These are phyloP conservation scores for Kudoa iwatai DNA, from an alignment of 30 jellyfish, hydroid and myxozoan genomes.

Conservation along the genomic window DNA sequence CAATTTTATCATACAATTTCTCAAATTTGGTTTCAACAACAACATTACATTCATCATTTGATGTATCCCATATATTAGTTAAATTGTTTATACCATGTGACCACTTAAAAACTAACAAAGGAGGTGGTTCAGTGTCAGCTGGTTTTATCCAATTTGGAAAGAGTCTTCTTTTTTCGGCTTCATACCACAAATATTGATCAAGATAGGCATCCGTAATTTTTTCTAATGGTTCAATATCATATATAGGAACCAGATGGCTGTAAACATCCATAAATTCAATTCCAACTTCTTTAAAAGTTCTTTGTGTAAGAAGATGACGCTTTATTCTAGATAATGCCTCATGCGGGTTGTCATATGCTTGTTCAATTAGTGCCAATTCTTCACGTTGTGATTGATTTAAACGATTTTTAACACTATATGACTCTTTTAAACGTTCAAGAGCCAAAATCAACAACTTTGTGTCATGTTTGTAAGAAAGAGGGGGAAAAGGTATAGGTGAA, in stretches of 20 bases:
- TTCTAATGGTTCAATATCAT: conserved; percentile 82
- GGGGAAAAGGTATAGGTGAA: conserved; percentile 93
- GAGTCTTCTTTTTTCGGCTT: conserved; percentile 66
- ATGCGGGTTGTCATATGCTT: conserved; percentile 91
- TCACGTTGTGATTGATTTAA: conserved; percentile 87
- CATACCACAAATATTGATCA: conserved; percentile 88
- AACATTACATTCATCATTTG: conserved; percentile 75
- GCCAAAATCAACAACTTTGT: conserved; percentile 63
- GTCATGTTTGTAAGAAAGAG: conserved; percentile 85
- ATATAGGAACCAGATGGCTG: conserved; percentile 89
- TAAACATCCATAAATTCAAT: conserved; percentile 81
- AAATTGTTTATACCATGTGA: conserved; percentile 85
- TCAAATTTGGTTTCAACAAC: conserved; percentile 86
- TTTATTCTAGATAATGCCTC: conserved; percentile 84
- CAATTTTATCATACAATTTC: conserved; percentile 60
- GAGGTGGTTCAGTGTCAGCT: conserved; percentile 93
- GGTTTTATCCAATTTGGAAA: conserved; percentile 96
- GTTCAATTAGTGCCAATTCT: conserved; percentile 71
- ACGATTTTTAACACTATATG: conserved; percentile 83
- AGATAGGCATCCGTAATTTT: conserved; percentile 88
- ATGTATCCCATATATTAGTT: conserved; percentile 73
- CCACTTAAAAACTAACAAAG: conserved; percentile 72
- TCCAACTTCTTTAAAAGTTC: conserved; percentile 97
- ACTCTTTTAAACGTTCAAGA: conserved; percentile 48
- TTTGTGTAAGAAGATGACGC: conserved; percentile 77